Evolutionary conservation across 2,797 vertebrate species (phyloP), one percentile per base, ranked within the genome.

Genomic region (Oryzias dopingdopingensis): DNA sequence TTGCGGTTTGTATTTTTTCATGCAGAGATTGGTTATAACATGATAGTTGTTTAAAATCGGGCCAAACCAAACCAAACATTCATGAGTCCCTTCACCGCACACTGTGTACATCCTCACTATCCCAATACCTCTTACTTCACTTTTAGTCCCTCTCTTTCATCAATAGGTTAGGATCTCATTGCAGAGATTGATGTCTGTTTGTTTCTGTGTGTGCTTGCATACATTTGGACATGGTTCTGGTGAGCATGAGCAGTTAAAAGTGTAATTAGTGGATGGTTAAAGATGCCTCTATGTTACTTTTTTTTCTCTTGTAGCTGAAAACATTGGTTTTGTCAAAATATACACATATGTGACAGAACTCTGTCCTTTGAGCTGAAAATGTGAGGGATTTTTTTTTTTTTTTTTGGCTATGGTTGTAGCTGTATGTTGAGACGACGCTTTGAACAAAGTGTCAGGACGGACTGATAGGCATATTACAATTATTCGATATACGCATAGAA

Each of bases 241-340:
- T 29, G 26, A 6, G 26, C 20, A 22, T 84, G 83, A 73, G 72
- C 84, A 87, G 87, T 89, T 87, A 87, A 89, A 88, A 85, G 78
- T 82, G 79, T 87, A 84, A 89, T 87, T 85, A 85, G 84, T 80
- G 76, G 64, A 77, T 88, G 88, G 86, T 88, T 88, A 87, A 86
- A 86, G 79, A 76, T 81, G 86, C 70, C 74, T 79, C 76, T 81
- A 82, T 86, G 86, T 85, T 72, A 62, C 6, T 6, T 29, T 29
- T 29, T 29, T 29, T 29, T 29, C 20, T 22, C 20, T 83, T 86
- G 82, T 83, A 79, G 80, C 79, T 83, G 88, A 87, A 59, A 52
- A 81, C 74, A 79, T 80, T 14, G 79, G 79, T 83, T 77, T 78
- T 37, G 1, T 61, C 51, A 49, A 67, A 20, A 60, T 23, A 22